Evolutionary conservation across 1,140 invertebrate genomes (phyloP), one percentile per base, ranked within the genome.

Genomic region (Pseudobourletiella spinata): DNA sequence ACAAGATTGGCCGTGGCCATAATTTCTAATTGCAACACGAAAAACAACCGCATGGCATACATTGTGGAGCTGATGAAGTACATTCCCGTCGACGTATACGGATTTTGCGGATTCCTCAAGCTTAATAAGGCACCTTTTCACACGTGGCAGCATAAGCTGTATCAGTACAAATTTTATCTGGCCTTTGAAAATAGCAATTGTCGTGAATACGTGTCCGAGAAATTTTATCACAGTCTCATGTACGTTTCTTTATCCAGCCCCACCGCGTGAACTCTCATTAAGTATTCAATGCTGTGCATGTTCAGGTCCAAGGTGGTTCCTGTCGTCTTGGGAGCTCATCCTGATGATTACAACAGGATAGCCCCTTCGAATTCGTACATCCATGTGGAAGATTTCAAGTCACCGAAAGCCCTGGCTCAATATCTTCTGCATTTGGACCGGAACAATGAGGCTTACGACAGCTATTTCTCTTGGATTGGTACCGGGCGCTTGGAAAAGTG

Each of bases 131-230:
- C 18, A 25, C 16, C 26, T 2, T 63, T 52, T 18, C 6, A 4
- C 6, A 18, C 22, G 8, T 63, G 57, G 35, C 35, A 39, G 11
- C 29, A 51, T 18, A 55, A 54, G 4, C 28, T 56, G 48, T 25
- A 46, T 22, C 65, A 68, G n/a, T 94, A 93, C 72, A 92, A 64
- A 42, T 64, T 71, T 63, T 98, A 98, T 75, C 79, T 98, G 39
- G 89, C 93, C 0, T 98, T 98, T 72, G 92, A 96, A 77, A 98
- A 97, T 76, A 92, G 91, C 0, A 93, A 96, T 70, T 98, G 95
- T 74, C 81, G 84, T 51, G 92, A 97, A 76, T 98, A 98, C 73
- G 89, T 96, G 44, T 96, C 94, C 0, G 94, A 97, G 74, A 98
- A 97, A 74, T 92, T 95, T 73, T 96, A 90, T 72, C 86, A 91